phyloP scores from a whole-genome alignment of 2,797 vertebrate genomes.

The Pangasius macronema region DNA sequence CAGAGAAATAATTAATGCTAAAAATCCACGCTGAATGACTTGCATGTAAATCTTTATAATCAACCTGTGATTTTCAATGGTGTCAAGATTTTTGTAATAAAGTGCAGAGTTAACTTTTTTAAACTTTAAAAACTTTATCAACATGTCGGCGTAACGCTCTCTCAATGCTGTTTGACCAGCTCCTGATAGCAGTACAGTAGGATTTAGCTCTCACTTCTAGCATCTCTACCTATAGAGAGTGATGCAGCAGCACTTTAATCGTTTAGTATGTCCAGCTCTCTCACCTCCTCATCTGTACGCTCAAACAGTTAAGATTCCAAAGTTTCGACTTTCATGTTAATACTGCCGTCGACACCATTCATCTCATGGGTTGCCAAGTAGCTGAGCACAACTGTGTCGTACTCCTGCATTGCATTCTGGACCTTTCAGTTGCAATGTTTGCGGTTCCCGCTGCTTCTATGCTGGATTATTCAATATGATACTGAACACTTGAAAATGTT shows the following conservation, averaged over 20 bases:
- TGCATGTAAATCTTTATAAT: not conserved
- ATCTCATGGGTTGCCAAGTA: not conserved
- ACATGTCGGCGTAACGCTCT: not conserved
- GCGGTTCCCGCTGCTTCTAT: not conserved
- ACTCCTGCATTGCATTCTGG: not conserved
- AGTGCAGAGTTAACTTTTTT: not conserved
- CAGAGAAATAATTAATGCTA: not conserved
- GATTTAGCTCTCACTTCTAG: no score
- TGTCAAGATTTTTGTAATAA: not conserved
- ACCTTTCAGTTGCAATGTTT: not conserved
- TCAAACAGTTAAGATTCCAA: not conserved
- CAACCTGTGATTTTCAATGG: not conserved
- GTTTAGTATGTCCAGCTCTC: no score
- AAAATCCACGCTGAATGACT: not conserved
- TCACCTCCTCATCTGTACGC: not conserved
- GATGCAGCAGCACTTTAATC: conserved; percentile 1
- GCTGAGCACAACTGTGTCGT: not conserved
- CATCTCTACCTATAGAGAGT: not conserved
- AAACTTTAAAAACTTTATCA: not conserved
- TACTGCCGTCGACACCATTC: not conserved
- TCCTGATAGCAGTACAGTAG: not conserved
- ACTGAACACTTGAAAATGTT: not conserved
- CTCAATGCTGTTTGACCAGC: not conserved
- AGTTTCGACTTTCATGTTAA: not conserved
- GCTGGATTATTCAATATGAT: not conserved